Conservation (phyloP, 2,888 invertebrate genomes). For the Campaea margaritaria region DNA sequence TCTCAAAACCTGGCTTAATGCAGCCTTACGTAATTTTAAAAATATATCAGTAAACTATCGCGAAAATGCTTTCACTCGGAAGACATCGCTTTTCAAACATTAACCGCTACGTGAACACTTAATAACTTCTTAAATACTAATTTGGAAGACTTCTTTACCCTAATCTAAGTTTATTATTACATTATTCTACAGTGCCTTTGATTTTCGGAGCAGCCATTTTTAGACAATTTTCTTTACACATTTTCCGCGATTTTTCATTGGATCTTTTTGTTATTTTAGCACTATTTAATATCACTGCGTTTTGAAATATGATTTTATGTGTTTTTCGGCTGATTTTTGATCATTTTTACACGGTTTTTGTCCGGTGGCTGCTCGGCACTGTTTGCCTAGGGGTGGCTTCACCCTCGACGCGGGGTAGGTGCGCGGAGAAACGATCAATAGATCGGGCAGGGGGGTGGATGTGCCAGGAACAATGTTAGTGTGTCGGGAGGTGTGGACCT, state of each 20-base stretch:
- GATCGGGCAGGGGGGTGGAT: constrained; percentile 44
- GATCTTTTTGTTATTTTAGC: constrained; percentile 39
- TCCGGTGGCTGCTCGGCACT: constrained; percentile 67
- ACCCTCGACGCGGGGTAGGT: constrained; percentile 60
- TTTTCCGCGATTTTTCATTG: constrained; percentile 38
- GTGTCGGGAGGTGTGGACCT: constrained; percentile 31
- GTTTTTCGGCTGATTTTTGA: constrained; percentile 54
- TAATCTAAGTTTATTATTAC: constrained; percentile 56
- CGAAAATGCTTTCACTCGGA: constrained; percentile 51
- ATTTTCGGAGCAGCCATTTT: constrained; percentile 68
- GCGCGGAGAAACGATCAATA: constrained; percentile 77
- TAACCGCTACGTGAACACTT: constrained; percentile 29
- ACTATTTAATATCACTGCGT: constrained; percentile 39
- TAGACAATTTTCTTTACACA: constrained; percentile 35
- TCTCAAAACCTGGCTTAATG: constrained; percentile 28
- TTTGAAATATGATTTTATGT: constrained; percentile 38
- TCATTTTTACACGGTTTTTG: constrained; percentile 63
- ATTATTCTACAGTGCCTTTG: constrained; percentile 60
- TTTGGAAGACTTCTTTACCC: constrained; percentile 82
- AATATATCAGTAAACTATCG: constrained; percentile 20
- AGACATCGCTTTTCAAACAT: constrained; percentile 50
- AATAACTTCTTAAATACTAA: constrained; percentile 48
- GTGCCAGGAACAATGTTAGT: constrained; percentile 40
- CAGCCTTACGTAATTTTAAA: constrained; percentile 29
- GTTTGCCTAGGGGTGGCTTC: constrained; percentile 50